A percentile compares a stretch with the other conserved stretches of the same genome.
Evolutionary conservation across 1,140 invertebrate species (phyloP).

Genomic region (Macrobrachium nipponense): DNA sequence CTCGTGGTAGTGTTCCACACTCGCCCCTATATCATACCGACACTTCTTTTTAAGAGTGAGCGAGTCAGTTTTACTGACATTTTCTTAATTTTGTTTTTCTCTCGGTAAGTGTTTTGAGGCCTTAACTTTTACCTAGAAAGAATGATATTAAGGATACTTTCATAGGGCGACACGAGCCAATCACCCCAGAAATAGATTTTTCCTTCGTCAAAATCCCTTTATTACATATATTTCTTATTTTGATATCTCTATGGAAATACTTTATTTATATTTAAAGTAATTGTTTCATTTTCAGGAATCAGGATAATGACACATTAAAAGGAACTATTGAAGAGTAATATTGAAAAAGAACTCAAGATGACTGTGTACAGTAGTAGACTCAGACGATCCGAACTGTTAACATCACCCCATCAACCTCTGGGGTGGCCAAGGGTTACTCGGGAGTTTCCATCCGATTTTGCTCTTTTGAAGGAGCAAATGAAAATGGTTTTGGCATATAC

Average conservation of each 20-base stretch:
- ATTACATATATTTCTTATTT: too few relatives aligned
- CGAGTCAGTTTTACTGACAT: too few relatives aligned
- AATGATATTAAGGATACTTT: too few relatives aligned
- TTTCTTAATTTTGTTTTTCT: too few relatives aligned
- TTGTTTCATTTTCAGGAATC: conserved; percentile 76
- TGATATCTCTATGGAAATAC: background rate
- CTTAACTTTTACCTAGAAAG: too few relatives aligned
- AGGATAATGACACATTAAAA: conserved; percentile 98
- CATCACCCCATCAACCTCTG: conserved; percentile 90
- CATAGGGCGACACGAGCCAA: too few relatives aligned
- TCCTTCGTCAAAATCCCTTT: too few relatives aligned
- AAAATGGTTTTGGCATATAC: conserved; percentile 99
- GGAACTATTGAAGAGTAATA: conserved; percentile 89
- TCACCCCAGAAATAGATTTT: too few relatives aligned
- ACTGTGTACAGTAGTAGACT: conserved; percentile 97
- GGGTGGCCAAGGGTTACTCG: conserved; percentile 96
- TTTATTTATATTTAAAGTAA: background rate
- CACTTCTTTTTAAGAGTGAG: too few relatives aligned
- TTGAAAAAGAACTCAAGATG: conserved; percentile 90
- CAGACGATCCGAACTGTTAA: conserved; percentile 90
- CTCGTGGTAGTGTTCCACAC: too few relatives aligned
- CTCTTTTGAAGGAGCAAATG: conserved; percentile 99
- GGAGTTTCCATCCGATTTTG: conserved; percentile 99
- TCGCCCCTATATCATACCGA: too few relatives aligned
- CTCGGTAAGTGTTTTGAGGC: too few relatives aligned